These are phyloP conservation scores for Coracopsis vasa DNA, from an alignment of 2,113 vertebrate genomes.

Conservation along the genomic window DNA sequence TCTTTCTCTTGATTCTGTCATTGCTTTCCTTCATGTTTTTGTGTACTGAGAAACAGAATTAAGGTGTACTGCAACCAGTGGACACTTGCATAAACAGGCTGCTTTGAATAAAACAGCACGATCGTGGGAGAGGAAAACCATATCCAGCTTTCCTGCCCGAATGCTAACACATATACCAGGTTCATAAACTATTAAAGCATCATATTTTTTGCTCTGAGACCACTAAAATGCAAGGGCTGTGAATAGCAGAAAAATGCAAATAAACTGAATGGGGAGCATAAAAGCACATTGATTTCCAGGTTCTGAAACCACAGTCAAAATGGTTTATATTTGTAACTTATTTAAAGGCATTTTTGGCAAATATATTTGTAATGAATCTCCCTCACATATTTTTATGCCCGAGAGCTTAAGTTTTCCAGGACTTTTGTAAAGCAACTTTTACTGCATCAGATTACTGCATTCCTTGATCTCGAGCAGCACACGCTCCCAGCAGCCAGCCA, in stretches of 20 bases:
- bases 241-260: not conserved
- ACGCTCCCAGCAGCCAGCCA: constrained; percentile 5
- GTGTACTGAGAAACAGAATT: constrained; percentile 19
- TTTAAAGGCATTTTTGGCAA: not conserved
- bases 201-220: not conserved
- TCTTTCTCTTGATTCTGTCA: not conserved
- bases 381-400: not conserved
- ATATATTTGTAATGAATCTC: not conserved
- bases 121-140: not conserved
- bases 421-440: constrained; percentile 43
- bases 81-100: constrained; percentile 40
- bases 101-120: constrained; percentile 2
- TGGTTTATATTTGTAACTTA: constrained; percentile 8
- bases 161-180: not conserved
- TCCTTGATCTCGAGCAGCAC: constrained; percentile 15
- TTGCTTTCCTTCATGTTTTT: not conserved
- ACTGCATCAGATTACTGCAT: constrained; percentile 50
- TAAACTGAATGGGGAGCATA: not conserved
- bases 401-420: constrained; percentile 20
- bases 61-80: constrained; percentile 47
- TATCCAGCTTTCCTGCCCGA: not conserved
- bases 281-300: not conserved
- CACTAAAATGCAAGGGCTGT: not conserved
- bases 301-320: not conserved
- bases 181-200: not conserved